Evolutionary conservation across 35 echinoderm and acorn worm species (phyloP).

Genomic region (Ophioderma brevispina): DNA sequence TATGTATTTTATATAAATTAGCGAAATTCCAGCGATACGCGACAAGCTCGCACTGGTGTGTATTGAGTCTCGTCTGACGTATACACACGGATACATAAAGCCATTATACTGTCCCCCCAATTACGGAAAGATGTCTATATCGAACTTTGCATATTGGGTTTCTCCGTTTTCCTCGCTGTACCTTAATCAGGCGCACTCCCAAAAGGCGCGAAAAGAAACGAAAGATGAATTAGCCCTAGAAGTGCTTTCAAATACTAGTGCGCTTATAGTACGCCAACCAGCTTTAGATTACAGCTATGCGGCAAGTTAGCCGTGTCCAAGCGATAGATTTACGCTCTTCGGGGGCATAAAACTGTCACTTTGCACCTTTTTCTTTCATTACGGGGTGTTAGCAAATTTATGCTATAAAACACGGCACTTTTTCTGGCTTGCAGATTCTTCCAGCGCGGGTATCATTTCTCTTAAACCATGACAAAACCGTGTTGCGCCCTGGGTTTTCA

Average conservation of each 20-base stretch:
- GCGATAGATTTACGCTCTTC: neutral
- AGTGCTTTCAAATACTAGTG: neutral
- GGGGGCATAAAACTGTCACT: neutral
- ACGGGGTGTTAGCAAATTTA: neutral
- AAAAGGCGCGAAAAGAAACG: conserved; percentile 9
- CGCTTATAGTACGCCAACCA: neutral
- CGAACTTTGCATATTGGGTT: conserved; percentile 1
- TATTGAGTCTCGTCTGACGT: neutral
- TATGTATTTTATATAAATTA: too few relatives aligned
- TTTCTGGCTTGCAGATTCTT: neutral
- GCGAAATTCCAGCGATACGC: too few relatives aligned
- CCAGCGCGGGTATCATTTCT: neutral
- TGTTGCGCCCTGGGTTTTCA: neutral
- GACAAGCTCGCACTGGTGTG: neutral
- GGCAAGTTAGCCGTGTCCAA: conserved; percentile 6
- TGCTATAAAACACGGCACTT: conserved; percentile 1
- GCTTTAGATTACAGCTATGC: neutral
- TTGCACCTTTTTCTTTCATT: neutral
- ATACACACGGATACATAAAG: neutral
- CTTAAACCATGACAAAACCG: neutral
- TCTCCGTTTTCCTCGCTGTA: neutral
- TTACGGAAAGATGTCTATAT: conserved; percentile 5
- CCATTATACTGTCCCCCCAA: neutral
- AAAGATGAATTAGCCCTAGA: neutral
- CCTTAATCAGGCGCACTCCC: neutral